Conservation (phyloP, 1,140 invertebrate species). For the Orius laevigatus region DNA sequence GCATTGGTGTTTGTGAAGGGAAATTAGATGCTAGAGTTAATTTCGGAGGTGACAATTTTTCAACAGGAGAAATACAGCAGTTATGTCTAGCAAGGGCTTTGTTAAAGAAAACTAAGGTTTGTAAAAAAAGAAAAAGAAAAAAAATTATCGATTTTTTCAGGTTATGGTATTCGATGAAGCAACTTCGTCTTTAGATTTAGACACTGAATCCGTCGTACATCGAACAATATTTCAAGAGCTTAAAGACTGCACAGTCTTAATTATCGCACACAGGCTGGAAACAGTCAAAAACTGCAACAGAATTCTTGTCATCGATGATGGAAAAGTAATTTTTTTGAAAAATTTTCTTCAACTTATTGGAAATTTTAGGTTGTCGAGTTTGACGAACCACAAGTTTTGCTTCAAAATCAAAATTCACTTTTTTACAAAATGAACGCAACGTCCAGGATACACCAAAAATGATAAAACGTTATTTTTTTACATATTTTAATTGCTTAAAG, state of each 20-base stretch:
- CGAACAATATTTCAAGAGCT: conserved; percentile 30
- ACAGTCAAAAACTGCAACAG: conserved; percentile 40
- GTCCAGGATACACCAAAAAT: no score
- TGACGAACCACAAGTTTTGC: conserved; percentile 32
- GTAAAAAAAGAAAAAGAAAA: conserved; percentile 5
- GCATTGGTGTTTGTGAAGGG: conserved; percentile 41
- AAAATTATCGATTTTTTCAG: conserved; percentile 21
- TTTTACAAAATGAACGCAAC: conserved; percentile 33
- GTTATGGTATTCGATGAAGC: conserved; percentile 51
- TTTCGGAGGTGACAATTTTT: conserved; percentile 47
- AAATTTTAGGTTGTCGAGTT: conserved; percentile 34
- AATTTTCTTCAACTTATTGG: conserved; percentile 10
- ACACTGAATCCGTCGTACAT: conserved; percentile 29
- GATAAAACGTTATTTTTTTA: no score
- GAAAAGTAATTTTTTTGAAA: conserved; percentile 21
- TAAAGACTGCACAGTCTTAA: conserved; percentile 36
- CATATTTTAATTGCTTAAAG: no score
- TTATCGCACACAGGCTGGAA: conserved; percentile 40
- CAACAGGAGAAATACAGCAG: conserved; percentile 73
- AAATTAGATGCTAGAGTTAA: conserved; percentile 48
- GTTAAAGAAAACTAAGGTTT: conserved; percentile 68
- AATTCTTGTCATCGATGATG: conserved; percentile 42
- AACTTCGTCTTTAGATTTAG: conserved; percentile 41
- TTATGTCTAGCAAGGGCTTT: conserved; percentile 74
- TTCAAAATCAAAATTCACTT: conserved; percentile 32